Evolutionary conservation across 2,888 invertebrate species (phyloP).

Genomic region (Polymixis flavicincta): DNA sequence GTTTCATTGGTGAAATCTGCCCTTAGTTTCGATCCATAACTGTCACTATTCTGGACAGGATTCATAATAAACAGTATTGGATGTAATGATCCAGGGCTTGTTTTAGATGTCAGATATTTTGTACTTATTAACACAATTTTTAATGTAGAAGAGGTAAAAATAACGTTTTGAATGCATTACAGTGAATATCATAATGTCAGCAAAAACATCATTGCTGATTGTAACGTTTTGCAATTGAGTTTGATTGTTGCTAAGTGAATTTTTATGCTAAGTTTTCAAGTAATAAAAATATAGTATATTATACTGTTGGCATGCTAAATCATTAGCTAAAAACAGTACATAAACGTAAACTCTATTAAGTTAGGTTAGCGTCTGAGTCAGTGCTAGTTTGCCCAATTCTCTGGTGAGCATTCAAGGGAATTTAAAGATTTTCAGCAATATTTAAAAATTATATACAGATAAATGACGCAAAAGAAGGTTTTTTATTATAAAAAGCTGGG

Average conservation of each 20-base stretch:
- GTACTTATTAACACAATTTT: neutral
- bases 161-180: neutral
- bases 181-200: constrained; percentile 8
- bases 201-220: neutral
- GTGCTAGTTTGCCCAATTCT: neutral
- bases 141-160: neutral
- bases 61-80: no score
- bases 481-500: constrained; percentile 45
- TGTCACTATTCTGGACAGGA: constrained; percentile 5
- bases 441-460: constrained; percentile 1
- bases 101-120: constrained; percentile 12
- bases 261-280: neutral
- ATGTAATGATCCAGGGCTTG: constrained; percentile 26
- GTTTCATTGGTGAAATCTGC: neutral
- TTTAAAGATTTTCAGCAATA: neutral
- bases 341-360: neutral
- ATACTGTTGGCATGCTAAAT: neutral
- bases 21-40: constrained; percentile 15
- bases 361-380: neutral
- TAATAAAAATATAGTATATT: neutral
- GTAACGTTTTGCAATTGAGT: constrained; percentile 20
- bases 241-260: constrained; percentile 5
- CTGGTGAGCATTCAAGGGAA: neutral
- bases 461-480: constrained; percentile 10
- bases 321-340: neutral